Percentiles rank a stretch among this genome's conserved stretches.
Evolutionary conservation across 2,797 vertebrate genomes (phyloP).

Genomic region (Chromobotia macracanthus): DNA sequence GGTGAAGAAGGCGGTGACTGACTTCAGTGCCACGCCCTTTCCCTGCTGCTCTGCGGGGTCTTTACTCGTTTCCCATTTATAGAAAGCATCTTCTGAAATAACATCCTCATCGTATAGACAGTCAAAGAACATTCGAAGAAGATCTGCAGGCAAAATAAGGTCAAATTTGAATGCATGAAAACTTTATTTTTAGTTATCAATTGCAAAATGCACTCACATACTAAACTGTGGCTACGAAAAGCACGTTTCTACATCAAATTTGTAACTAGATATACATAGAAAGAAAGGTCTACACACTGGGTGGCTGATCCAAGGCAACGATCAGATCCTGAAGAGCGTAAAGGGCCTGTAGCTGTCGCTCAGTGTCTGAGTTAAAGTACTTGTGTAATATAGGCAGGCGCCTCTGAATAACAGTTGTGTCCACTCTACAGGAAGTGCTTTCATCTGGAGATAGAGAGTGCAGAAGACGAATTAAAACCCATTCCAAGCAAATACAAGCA

Average conservation of each 20-base stretch:
- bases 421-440: slow-evolving; percentile 89
- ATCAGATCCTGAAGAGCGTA: slow-evolving; percentile 98
- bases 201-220: too few species aligned
- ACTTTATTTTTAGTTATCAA: too few species aligned
- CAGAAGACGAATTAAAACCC: background rate
- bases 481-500: background rate
- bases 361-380: slow-evolving; percentile 97
- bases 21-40: slow-evolving; percentile 94
- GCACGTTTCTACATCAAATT: too few species aligned
- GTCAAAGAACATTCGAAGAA: slow-evolving; percentile 98
- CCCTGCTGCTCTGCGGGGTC: slow-evolving; percentile 92
- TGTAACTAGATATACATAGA: background rate
- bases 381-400: slow-evolving; percentile 97
- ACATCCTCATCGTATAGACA: slow-evolving; percentile 98
- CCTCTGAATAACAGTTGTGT: slow-evolving; percentile 92
- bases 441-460: slow-evolving; percentile 77
- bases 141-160: slow-evolving; percentile 74
- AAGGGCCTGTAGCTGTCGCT: slow-evolving; percentile 99
- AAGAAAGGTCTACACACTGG: slow-evolving; percentile 83
- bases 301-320: slow-evolving; percentile 96
- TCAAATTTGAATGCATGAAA: background rate
- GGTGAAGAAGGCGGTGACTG: slow-evolving; percentile 94
- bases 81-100: slow-evolving; percentile 97
- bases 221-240: too few species aligned
- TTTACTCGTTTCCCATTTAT: slow-evolving; percentile 95